Evolutionary conservation across 2,797 vertebrate genomes (phyloP).

Genomic region (Euthynnus affinis): DNA sequence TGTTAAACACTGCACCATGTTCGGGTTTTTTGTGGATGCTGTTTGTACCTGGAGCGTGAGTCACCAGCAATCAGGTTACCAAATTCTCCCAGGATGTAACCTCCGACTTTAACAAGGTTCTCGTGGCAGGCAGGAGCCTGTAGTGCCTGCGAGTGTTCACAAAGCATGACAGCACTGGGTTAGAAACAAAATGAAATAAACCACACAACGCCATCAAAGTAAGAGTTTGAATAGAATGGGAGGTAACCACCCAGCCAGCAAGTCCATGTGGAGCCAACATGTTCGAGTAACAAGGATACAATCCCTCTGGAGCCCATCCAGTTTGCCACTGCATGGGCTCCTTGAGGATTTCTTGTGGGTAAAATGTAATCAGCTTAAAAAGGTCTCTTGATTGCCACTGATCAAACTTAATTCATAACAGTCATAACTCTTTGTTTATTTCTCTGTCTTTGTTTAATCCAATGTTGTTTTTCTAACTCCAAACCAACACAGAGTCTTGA

Average conservation of each 20-base stretch:
- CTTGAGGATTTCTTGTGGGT: background rate
- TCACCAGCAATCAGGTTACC: constrained; percentile 93
- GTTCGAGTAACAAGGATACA: background rate
- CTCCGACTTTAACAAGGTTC: constrained; percentile 94
- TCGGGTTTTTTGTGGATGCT: background rate
- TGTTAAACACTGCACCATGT: background rate
- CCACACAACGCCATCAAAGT: background rate
- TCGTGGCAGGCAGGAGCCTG: constrained; percentile 95
- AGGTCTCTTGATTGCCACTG: background rate
- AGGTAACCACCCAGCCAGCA: background rate
- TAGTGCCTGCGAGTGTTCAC: constrained; percentile 84
- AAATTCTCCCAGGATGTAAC: constrained; percentile 93
- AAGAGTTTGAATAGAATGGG: background rate
- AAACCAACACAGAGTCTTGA: background rate
- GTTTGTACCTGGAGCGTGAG: constrained; percentile 88
- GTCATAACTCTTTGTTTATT: background rate
- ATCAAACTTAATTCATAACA: background rate
- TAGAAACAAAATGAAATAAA: background rate
- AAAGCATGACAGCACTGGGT: background rate
- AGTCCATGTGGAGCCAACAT: background rate
- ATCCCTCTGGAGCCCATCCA: background rate
- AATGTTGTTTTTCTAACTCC: background rate
- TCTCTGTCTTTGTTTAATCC: background rate
- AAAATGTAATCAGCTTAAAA: background rate
- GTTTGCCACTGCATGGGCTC: background rate